phyloP scores from a whole-genome alignment of 1,140 invertebrate genomes.

The Riptortus pedestris region DNA sequence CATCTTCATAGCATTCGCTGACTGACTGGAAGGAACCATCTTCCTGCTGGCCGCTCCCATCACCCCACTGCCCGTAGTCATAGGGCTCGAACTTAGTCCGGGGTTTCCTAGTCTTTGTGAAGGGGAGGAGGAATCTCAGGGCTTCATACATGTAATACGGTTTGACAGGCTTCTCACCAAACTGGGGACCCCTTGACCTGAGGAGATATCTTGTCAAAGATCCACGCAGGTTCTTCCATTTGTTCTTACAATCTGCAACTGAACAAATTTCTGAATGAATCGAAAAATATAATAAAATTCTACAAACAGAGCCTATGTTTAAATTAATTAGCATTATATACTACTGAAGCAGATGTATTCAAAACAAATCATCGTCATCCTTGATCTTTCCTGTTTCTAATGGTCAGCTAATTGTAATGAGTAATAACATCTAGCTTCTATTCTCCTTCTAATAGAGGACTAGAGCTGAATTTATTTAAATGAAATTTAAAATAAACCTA shows the following conservation, averaged over 20 bases:
- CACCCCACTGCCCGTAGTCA: neutral
- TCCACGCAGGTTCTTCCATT: slow-evolving; percentile 6
- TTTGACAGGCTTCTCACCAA: slow-evolving; percentile 4
- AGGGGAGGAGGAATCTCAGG: slow-evolving; percentile 5
- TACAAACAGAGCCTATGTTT: too few relatives aligned
- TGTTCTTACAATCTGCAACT: slow-evolving; percentile 12
- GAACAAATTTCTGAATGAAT: neutral
- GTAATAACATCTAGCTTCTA: too few relatives aligned
- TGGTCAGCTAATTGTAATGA: too few relatives aligned
- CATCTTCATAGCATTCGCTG: slow-evolving; percentile 4
- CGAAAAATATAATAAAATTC: neutral
- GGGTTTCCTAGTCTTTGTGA: slow-evolving; percentile 3
- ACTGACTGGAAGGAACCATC: slow-evolving; percentile 4
- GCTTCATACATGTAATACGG: slow-evolving; percentile 11
- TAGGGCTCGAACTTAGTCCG: slow-evolving; percentile 7
- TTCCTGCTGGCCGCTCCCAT: neutral
- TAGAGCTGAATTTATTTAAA: too few relatives aligned
- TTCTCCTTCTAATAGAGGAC: too few relatives aligned
- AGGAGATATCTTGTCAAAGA: slow-evolving; percentile 1
- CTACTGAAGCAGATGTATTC: too few relatives aligned
- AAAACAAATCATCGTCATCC: too few relatives aligned
- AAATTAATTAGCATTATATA: too few relatives aligned
- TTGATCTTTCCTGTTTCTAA: too few relatives aligned
- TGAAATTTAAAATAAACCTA: too few relatives aligned
- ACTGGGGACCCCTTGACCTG: neutral